Evolutionary conservation across 2,113 vertebrate species (phyloP).

Genomic region (Rynchops niger): DNA sequence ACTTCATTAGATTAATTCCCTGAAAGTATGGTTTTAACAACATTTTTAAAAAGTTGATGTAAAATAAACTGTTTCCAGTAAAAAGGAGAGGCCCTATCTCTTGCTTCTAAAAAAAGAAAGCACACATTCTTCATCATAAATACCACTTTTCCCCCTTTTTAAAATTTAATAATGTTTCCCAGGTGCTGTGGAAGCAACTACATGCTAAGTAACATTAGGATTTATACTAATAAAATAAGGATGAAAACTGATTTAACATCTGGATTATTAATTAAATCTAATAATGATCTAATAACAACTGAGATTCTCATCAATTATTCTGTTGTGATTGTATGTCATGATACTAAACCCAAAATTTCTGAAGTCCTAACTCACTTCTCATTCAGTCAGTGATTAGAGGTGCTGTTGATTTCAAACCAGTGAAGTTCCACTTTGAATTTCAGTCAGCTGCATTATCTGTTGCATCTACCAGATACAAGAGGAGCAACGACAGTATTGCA

Average conservation of each 20-base stretch:
- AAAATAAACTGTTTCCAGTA: background rate
- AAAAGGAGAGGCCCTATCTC: background rate
- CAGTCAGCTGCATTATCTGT: background rate
- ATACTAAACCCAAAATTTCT: background rate
- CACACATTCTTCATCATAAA: background rate
- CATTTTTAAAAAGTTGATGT: background rate
- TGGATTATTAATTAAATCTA: background rate
- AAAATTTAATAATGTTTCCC: background rate
- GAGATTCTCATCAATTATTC: background rate
- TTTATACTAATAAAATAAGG: background rate
- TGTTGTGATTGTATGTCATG: background rate
- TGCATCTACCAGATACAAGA: background rate
- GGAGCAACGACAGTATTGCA: background rate
- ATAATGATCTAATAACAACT: background rate
- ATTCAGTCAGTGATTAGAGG: background rate
- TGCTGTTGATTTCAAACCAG: background rate
- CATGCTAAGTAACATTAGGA: background rate
- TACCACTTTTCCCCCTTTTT: background rate
- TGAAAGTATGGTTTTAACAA: background rate
- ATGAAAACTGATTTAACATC: background rate
- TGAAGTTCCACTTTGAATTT: background rate
- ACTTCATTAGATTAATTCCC: background rate
- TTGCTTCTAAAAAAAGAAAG: background rate
- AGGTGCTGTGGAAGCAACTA: background rate
- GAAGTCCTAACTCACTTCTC: background rate